Base-by-base conservation (phyloP, 2,888 invertebrate genomes). In the Caenorhabditis virilis region DNA sequence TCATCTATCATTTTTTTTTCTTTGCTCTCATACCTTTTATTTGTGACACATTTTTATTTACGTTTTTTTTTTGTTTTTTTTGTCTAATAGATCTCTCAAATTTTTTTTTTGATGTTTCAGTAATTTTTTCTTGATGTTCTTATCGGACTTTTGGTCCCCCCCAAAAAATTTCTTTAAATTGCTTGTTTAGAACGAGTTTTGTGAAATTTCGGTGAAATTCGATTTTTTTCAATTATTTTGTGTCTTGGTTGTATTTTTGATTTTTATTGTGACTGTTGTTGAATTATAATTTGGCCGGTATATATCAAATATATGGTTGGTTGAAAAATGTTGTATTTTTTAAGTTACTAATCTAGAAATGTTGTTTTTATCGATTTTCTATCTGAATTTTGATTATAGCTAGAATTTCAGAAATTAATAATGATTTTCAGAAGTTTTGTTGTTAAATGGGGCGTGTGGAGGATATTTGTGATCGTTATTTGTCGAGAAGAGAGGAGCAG, bases 381-480 rank as follows among this genome's bases (percentile, higher is more conserved):
- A 15, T 41, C 27, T 18, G n/a, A n/a, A 22, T 11, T 42, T 51
- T 20, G 5, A 35, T 35, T 39, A 16, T 39, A 25, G 36, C 30
- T 30, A 15, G 27, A 39, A 20, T 20, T 39, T 20, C 15, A 15
- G 25, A 42, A 6, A 20, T n/a, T 20, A 20, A 18, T 27, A 18
- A 46, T 18, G n/a, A n/a, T 35, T 50, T 55, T 42, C 45, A 62
- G 23, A 20, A 5, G 30, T 30, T 30, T 30, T 30, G 13, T 30
- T 30, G 6, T 38, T 7, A 11, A 47, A 65, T 65, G 65, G 65
- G 65, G 45, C 55, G 60, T 45, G 38, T 65, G 20, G 65, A 65
- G 15, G 75, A 72, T 36, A 72, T 75, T 51, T 72, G 72, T 36
- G 67, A 67, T 35, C 52, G 60, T 18, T 69, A 72, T 51, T 58